Percentiles rank a stretch among this genome's conserved stretches.
phyloP scores from a whole-genome alignment of 2,888 invertebrate species.

The Aspidiotus rigidus region DNA sequence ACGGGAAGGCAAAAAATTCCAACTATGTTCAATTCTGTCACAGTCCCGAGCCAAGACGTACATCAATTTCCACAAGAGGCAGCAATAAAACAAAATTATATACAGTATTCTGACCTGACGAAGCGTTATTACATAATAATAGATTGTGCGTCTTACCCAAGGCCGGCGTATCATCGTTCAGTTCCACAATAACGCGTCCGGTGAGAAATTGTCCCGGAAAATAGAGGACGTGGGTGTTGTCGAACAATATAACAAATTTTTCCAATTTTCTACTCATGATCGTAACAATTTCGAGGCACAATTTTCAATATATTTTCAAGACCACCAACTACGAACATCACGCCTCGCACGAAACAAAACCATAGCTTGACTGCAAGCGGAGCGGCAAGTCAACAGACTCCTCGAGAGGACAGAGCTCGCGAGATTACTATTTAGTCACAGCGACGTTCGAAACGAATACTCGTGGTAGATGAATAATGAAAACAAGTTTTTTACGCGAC shows the following conservation, averaged over 20 bases:
- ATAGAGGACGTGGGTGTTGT: conserved; percentile 83
- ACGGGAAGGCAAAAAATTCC: too few species aligned
- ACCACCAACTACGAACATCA: neutral
- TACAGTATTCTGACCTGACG: too few species aligned
- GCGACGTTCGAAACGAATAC: too few species aligned
- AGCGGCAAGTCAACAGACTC: neutral
- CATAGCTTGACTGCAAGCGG: neutral
- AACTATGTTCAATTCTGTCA: too few species aligned
- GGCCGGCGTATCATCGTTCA: conserved; percentile 88
- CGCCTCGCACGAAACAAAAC: neutral
- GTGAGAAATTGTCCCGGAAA: conserved; percentile 90
- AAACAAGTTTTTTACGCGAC: neutral
- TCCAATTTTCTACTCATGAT: conserved; percentile 78
- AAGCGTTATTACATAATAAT: too few species aligned
- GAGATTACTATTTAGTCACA: too few species aligned
- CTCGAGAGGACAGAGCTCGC: too few species aligned
- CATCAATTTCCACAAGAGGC: too few species aligned
- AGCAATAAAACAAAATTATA: too few species aligned
- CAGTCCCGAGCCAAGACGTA: too few species aligned
- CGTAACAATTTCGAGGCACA: neutral
- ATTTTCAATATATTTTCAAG: neutral
- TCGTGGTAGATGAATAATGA: neutral
- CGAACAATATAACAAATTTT: conserved; percentile 87
- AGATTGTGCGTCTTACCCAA: conserved; percentile 50
- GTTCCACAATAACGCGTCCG: conserved; percentile 80